A percentile compares a stretch with the other conserved stretches of the same genome.
phyloP scores from a whole-genome alignment of 1,140 invertebrate genomes.

The Nasonia vitripennis region DNA sequence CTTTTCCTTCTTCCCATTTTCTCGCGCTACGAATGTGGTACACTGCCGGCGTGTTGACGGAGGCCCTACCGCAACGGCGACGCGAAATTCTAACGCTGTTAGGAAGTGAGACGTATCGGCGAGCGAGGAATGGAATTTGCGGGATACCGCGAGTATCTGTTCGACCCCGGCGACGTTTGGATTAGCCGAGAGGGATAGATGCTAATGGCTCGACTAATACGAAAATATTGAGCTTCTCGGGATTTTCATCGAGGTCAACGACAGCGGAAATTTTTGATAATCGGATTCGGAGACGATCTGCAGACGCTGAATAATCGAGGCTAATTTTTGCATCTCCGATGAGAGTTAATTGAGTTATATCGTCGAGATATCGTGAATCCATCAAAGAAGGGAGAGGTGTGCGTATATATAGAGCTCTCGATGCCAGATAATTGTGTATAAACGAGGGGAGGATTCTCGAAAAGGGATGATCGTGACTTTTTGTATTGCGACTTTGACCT shows the following conservation, averaged over 20 bases:
- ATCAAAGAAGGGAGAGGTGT: background rate
- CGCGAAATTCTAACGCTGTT: background rate
- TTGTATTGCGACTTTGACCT: background rate
- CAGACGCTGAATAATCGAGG: conserved; percentile 11
- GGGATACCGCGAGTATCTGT: no score
- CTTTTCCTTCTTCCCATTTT: conserved; percentile 56
- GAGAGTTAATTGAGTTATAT: conserved; percentile 2
- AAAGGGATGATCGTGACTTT: background rate
- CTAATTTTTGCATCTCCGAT: background rate
- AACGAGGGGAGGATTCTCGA: background rate
- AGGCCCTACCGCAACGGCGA: no score
- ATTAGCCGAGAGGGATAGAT: background rate
- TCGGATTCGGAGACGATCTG: background rate
- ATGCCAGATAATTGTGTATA: background rate
- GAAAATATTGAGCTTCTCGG: background rate
- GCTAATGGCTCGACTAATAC: background rate
- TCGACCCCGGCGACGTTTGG: background rate
- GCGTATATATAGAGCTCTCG: no score
- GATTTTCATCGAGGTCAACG: background rate
- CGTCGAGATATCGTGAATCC: background rate
- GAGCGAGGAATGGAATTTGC: no score
- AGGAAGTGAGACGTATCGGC: no score
- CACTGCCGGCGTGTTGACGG: no score
- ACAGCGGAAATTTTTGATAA: background rate
- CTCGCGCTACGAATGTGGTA: background rate